Conservation (phyloP, 2,797 vertebrate genomes). For the Parotocinclus haroldoi region DNA sequence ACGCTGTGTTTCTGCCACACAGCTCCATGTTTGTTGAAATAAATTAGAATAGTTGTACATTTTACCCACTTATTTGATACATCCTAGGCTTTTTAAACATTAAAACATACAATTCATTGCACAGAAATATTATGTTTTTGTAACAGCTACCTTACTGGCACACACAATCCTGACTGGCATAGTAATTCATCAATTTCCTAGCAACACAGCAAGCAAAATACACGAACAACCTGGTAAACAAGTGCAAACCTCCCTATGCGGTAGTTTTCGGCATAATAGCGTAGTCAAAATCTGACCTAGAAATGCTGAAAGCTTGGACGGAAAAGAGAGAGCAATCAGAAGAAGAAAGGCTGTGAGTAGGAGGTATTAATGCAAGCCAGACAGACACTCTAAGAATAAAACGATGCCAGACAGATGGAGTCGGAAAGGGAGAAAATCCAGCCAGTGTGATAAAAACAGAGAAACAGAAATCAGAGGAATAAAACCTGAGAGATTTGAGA, state of each 20-base stretch:
- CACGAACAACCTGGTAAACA: slow-evolving; percentile 39
- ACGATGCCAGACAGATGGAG: not conserved
- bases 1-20: too few relatives aligned
- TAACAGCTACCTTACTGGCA: slow-evolving; percentile 20
- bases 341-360: not conserved
- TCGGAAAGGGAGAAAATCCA: not conserved
- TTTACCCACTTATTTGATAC: too few relatives aligned
- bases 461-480: not conserved
- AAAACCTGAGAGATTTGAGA: slow-evolving; percentile 8
- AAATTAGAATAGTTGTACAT: too few relatives aligned
- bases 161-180: slow-evolving; percentile 13
- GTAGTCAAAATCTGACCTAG: slow-evolving; percentile 7
- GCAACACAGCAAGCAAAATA: slow-evolving; percentile 43
- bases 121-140: slow-evolving; percentile 10
- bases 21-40: too few relatives aligned
- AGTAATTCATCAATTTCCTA: slow-evolving; percentile 35
- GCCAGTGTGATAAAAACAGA: slow-evolving; percentile 1
- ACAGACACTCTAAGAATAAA: slow-evolving; percentile 10
- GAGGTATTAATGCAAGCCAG: slow-evolving; percentile 1
- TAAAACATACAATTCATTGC: too few relatives aligned
- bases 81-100: too few relatives aligned
- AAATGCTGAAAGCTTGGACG: slow-evolving; percentile 5
- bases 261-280: slow-evolving; percentile 46
- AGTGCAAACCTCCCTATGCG: slow-evolving; percentile 43
- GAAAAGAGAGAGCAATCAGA: not conserved